A percentile compares a stretch with the other conserved stretches of the same genome.
Conservation (phyloP, 2,113 vertebrate species). For the Ailuropoda melanoleuca region DNA sequence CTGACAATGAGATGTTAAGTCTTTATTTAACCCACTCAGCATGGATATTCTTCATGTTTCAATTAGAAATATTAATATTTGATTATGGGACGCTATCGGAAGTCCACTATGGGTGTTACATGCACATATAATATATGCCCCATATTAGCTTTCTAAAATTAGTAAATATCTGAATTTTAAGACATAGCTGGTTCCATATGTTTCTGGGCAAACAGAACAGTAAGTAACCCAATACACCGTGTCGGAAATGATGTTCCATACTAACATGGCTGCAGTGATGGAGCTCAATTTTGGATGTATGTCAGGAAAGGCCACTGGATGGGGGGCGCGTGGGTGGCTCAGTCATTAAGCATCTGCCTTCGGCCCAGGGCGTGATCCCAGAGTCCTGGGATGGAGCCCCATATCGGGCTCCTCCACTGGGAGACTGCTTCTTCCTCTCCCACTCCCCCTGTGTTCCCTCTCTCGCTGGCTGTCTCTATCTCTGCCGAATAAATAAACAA, state of each 20-base stretch:
- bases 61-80: slow-evolving; percentile 31
- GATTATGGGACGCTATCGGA: neutral
- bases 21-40: neutral
- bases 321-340: too few relatives aligned
- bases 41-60: neutral
- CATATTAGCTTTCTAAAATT: neutral
- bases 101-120: neutral
- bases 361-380: too few relatives aligned
- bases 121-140: neutral
- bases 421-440: too few relatives aligned
- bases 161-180: slow-evolving; percentile 36
- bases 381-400: too few relatives aligned
- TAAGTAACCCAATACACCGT: neutral
- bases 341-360: too few relatives aligned
- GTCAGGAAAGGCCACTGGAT: neutral
- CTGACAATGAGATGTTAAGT: neutral
- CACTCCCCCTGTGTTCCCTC: too few relatives aligned
- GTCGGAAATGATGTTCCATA: neutral
- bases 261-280: neutral
- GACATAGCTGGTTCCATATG: neutral
- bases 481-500: too few relatives aligned
- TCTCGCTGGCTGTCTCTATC: too few relatives aligned
- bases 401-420: too few relatives aligned
- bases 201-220: neutral
- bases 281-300: neutral